Base-by-base conservation (phyloP, 2,113 vertebrate genomes). In the Okapia johnstoni region DNA sequence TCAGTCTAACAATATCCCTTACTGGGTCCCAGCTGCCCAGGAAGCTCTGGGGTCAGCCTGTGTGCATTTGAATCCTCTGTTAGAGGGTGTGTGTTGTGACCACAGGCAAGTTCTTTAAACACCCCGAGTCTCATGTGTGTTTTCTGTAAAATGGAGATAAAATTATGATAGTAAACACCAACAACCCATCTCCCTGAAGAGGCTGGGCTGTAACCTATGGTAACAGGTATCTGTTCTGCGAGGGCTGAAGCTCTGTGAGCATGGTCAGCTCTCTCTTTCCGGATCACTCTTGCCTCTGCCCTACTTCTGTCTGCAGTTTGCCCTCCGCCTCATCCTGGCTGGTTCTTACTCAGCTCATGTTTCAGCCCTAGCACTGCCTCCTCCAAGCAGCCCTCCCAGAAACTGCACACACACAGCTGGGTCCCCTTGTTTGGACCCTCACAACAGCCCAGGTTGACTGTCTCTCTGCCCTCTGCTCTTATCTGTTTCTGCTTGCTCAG, bases 141-240 rank as follows among this genome's bases (percentile, higher is more conserved):
- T 86, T 95, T 87, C 84, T 85, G 48, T 94, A 88, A 92, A 85
- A 90, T 54, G 57, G 83, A 89, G 46, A 73, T 73, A 61, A 92
- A 46, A 87, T 43, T 73, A 58, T 28, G 57, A 83, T 57, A 79
- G 57, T 48, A 70, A 43, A 60, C 54, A 61, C 1, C 23, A 61
- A 13, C 54, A 50, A 33, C 14, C 36, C 15, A 28, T 40, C 36
- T 54, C 63, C 52, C 46, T 36, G 14, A 95, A 88, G 87, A 95
- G 55, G 54, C 3, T 54, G 21, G 58, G 6, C 55, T 61, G 61
- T 79, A 80, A 58, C 43, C 17, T 85, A 28, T 50, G 28, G 15
- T 58, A 30, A 84, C 4, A 89, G 57, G 16, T 52, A 11, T 17
- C 48, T 25, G 1, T 14, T 13, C 40, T 92, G 46, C 11, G 28